Percentiles rank a stretch among this genome's conserved stretches.
phyloP scores from a whole-genome alignment of 2,888 invertebrate species.

The Agrenia bidenticulata region DNA sequence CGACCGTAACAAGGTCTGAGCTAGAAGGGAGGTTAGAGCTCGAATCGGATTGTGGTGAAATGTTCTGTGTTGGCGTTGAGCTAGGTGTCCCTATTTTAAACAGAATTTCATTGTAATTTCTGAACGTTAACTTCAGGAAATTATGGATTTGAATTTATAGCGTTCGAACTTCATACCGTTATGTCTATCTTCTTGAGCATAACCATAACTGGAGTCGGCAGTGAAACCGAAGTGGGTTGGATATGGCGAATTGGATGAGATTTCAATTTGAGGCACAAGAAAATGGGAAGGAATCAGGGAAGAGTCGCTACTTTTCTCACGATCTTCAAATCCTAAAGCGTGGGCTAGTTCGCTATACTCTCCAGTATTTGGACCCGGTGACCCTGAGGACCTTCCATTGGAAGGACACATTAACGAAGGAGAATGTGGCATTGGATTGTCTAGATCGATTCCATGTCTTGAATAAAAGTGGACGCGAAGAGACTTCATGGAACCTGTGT shows the following conservation, averaged over 20 bases:
- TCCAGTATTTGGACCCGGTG: conserved; percentile 42
- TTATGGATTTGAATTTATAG: too few relatives aligned
- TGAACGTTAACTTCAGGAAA: too few relatives aligned
- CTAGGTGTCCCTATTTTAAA: conserved; percentile 59
- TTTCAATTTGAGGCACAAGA: conserved; percentile 85
- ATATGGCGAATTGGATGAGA: conserved; percentile 61
- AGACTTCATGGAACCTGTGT: conserved; percentile 76
- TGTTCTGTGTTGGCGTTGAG: conserved; percentile 54
- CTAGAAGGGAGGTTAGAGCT: conserved; percentile 69
- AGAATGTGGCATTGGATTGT: conserved; percentile 73
- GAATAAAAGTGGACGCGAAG: conserved; percentile 85
- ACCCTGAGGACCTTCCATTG: conserved; percentile 32
- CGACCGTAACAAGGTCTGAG: conserved; percentile 55
- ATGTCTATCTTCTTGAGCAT: conserved; percentile 39
- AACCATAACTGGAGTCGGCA: conserved; percentile 51
- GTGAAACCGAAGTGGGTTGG: conserved; percentile 50
- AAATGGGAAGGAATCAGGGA: conserved; percentile 72
- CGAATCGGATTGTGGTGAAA: conserved; percentile 78
- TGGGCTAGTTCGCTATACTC: conserved; percentile 53
- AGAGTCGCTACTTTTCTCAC: conserved; percentile 51
- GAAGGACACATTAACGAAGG: conserved; percentile 44
- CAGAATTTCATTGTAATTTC: not conserved
- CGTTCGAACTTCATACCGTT: not conserved
- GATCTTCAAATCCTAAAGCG: conserved; percentile 53
- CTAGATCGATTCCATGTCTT: conserved; percentile 85